Percentiles rank a stretch among this genome's conserved stretches.
Conservation (phyloP, 2,797 vertebrate species). For the Clarias laeviceps region DNA sequence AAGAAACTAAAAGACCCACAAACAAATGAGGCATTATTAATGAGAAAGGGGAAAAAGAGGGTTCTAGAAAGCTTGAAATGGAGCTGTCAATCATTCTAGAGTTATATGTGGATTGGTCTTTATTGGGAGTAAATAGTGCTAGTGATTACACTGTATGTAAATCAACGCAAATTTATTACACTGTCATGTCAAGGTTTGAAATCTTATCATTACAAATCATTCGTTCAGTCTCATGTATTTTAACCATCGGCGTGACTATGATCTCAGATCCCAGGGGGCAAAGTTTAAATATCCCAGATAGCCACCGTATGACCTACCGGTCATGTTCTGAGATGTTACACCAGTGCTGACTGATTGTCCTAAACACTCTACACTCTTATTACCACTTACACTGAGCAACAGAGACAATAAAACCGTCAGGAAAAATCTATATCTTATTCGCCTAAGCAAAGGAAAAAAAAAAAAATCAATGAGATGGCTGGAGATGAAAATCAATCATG, state of each 20-base stretch:
- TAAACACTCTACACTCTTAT: background rate
- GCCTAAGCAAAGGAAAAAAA: background rate
- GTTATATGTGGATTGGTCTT: background rate
- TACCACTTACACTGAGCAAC: background rate
- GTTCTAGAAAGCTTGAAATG: background rate
- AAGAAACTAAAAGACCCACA: too few relatives aligned
- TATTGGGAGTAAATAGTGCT: background rate
- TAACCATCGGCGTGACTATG: background rate
- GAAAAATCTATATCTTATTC: slow-evolving; percentile 3
- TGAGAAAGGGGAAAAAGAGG: too few relatives aligned
- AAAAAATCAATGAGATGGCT: background rate
- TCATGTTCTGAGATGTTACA: background rate
- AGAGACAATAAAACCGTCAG: background rate
- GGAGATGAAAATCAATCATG: slow-evolving; percentile 1
- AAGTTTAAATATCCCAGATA: background rate
- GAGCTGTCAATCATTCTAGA: background rate
- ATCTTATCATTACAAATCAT: background rate
- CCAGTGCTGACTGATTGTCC: background rate
- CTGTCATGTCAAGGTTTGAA: background rate
- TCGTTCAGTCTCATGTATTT: background rate
- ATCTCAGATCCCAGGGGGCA: background rate
- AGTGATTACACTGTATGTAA: background rate
- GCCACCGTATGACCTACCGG: too few relatives aligned
- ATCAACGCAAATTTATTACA: background rate
- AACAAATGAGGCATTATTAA: too few relatives aligned